These are phyloP conservation scores for Cyrtonyx montezumae DNA, from an alignment of 2,113 vertebrate genomes.

Conservation along the genomic window DNA sequence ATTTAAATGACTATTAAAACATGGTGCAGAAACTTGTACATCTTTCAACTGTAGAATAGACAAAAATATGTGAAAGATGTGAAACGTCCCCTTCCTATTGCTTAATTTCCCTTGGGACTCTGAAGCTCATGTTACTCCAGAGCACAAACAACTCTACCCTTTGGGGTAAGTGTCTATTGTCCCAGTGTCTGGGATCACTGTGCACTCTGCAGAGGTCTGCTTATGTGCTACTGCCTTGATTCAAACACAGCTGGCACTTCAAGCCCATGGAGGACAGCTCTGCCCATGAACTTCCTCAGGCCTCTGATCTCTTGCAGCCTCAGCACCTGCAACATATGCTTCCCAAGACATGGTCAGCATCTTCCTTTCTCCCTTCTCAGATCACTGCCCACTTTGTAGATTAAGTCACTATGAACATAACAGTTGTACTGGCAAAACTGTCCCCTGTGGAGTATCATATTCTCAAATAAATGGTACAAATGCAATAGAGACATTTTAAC, in stretches of 20 bases:
- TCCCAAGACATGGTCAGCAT: neutral
- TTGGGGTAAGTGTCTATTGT: neutral
- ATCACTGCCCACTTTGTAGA: neutral
- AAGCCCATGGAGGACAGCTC: neutral
- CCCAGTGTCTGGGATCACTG: neutral
- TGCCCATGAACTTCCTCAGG: neutral
- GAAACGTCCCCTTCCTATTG: neutral
- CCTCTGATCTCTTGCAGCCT: fast-evolving
- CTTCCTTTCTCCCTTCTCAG: neutral
- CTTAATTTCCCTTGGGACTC: neutral
- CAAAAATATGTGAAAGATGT: neutral
- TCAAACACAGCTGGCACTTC: neutral
- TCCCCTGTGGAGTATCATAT: neutral
- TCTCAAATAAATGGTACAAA: neutral
- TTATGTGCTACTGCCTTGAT: neutral
- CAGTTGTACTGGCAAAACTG: neutral
- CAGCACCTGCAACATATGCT: neutral
- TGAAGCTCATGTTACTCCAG: neutral
- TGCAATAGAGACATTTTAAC: neutral
- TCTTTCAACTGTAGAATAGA: neutral
- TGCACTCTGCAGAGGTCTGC: neutral
- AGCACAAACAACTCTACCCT: neutral
- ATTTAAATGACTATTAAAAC: neutral
- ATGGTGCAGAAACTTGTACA: neutral
- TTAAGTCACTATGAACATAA: neutral